A percentile compares a stretch with the other conserved stretches of the same genome.
These are phyloP conservation scores for Ptychadena robeensis DNA, from an alignment of 2,797 vertebrate species.

Conservation along the genomic window DNA sequence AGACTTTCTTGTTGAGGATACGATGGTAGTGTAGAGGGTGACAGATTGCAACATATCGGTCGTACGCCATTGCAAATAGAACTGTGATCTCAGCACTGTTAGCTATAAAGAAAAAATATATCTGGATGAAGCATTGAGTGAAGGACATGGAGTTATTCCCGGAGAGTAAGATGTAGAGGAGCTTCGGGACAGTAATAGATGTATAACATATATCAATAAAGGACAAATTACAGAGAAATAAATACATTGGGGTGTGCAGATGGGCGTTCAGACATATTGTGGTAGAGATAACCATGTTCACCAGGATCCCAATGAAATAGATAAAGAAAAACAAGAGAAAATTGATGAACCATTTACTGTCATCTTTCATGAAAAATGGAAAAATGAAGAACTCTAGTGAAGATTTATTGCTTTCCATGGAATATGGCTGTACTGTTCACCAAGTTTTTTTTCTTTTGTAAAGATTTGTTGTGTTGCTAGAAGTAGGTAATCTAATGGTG, in stretches of 20 bases:
- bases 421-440: too few species aligned
- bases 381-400: conserved; percentile 10
- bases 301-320: conserved; percentile 15
- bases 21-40: conserved; percentile 14
- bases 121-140: too few species aligned
- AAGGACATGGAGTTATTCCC: too few species aligned
- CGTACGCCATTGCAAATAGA: too few species aligned
- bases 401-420: not conserved
- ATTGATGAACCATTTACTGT: not conserved
- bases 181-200: not conserved
- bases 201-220: conserved; percentile 34
- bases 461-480: too few species aligned
- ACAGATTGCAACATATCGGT: not conserved
- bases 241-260: conserved; percentile 43
- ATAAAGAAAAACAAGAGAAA: not conserved
- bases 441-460: too few species aligned
- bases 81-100: too few species aligned
- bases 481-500: too few species aligned
- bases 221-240: conserved; percentile 39
- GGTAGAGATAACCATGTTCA: conserved; percentile 20
- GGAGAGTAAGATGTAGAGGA: too few species aligned
- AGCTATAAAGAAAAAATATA: too few species aligned
- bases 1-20: conserved; percentile 16
- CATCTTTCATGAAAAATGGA: conserved; percentile 10
- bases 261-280: conserved; percentile 17